Conservation (phyloP, 2,113 vertebrate species). For the Grammomys surdaster region DNA sequence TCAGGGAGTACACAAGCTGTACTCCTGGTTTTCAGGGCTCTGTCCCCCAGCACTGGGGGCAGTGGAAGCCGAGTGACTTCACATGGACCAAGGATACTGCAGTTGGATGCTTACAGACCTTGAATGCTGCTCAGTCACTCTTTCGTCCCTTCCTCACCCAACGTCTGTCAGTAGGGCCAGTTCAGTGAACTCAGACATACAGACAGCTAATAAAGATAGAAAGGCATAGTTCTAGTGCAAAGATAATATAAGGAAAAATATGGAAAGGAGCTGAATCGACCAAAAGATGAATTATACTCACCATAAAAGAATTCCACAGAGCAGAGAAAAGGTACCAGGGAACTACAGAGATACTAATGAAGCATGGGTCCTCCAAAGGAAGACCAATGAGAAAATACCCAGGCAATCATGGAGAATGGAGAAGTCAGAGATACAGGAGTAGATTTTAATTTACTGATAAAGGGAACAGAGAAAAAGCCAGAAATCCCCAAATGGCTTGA, state of each 20-base stretch:
- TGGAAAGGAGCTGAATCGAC: neutral
- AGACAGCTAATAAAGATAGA: neutral
- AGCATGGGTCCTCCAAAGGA: neutral
- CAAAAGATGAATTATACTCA: slow-evolving; percentile 10
- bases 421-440: neutral
- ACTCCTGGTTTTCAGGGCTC: neutral
- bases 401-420: neutral
- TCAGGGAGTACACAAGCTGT: too few relatives aligned
- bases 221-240: neutral
- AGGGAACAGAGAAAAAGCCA: neutral
- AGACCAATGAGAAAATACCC: neutral
- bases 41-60: neutral
- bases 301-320: neutral
- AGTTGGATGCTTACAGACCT: neutral
- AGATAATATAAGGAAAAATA: neutral
- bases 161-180: neutral
- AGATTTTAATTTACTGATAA: neutral
- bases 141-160: neutral
- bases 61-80: neutral
- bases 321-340: neutral
- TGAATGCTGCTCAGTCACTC: neutral
- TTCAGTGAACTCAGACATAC: neutral
- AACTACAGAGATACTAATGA: neutral
- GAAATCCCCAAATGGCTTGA: neutral
- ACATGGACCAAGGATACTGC: neutral